These are phyloP conservation scores for Oryzias celebensis DNA, from an alignment of 2,113 vertebrate genomes.

Conservation along the genomic window DNA sequence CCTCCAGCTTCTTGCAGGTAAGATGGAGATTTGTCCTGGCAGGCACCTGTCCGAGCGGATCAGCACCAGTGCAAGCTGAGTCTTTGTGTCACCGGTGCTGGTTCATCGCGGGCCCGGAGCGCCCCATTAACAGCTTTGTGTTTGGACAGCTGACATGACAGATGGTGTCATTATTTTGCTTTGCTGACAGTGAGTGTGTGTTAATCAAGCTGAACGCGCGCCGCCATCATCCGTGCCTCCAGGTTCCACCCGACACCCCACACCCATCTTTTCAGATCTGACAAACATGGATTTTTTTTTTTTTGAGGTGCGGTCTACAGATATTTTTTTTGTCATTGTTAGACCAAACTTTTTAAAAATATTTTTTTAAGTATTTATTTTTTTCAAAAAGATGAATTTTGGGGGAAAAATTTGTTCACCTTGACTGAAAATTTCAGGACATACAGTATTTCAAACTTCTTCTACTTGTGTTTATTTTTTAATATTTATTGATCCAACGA, in stretches of 20 bases:
- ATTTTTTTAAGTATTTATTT: too few species aligned
- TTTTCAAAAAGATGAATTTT: too few species aligned
- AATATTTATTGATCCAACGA: slow-evolving; percentile 33
- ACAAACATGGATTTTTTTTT: background rate
- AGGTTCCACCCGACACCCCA: slow-evolving; percentile 21
- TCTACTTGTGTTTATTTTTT: slow-evolving; percentile 10
- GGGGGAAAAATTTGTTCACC: too few species aligned
- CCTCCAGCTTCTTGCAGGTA: slow-evolving; percentile 99
- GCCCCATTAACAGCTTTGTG: slow-evolving; percentile 31
- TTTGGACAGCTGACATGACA: slow-evolving; percentile 38
- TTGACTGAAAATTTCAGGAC: too few species aligned
- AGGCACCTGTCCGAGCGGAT: slow-evolving; percentile 22
- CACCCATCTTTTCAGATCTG: slow-evolving; percentile 12
- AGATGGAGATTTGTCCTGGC: slow-evolving; percentile 42
- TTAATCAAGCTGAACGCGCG: slow-evolving; percentile 35
- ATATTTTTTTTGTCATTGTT: too few species aligned
- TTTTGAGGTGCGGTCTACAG: background rate
- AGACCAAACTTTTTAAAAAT: too few species aligned
- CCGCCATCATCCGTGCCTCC: slow-evolving; percentile 17
- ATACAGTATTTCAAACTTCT: too few species aligned
- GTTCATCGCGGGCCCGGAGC: slow-evolving; percentile 13
- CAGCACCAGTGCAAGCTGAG: slow-evolving; percentile 7
- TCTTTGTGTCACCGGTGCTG: slow-evolving; percentile 26
- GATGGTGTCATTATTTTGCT: slow-evolving; percentile 36
- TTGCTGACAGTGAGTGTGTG: slow-evolving; percentile 21